Evolutionary conservation across 2,113 vertebrate species (phyloP), one percentile per base, ranked within the genome.

Genomic region (Sphaerodactylus townsendi): DNA sequence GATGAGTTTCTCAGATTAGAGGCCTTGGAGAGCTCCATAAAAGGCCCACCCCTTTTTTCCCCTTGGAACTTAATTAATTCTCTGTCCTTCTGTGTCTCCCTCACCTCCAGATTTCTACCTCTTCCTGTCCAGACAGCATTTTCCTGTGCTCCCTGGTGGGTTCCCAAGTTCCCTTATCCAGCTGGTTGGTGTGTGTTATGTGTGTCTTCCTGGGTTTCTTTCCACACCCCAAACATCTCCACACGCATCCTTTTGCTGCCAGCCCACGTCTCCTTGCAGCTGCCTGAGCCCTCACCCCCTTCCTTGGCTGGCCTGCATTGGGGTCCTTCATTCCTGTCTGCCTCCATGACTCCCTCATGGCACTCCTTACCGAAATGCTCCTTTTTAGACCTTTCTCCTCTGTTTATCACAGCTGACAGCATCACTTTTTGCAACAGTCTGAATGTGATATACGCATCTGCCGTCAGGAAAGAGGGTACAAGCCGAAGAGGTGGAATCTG

Each of bases 11-110:
- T 35, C 50, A 35, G 30, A 35, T 75, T 44, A 6, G 8, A 73
- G 66, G 65, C 77, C 48, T 85, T 37, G 72, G 75, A 30, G 44
- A 37, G 35, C 65, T 3, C 72, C 53, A 82, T 23, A 84, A 79
- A 91, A 66, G 84, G 56, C 48, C 41, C 65, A 44, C 73, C 13
- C 70, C 66, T 14, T 14, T 71, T n/a, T 48, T 87, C 89, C 84
- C 56, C 79, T 85, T 77, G 23, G 44, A 37, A 68, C n/a, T 85
- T 68, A 56, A 75, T 89, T 84, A 73, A 89, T 82, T 65, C 70
- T 33, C 75, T 48, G 41, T 50, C 78, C 15, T 39, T 64, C 66
- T 41, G 65, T 19, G 15, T 37, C 3, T 75, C 86, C 73, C 30
- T 79, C 19, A 17, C 65, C 56, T 53, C 10, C 28, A 33, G 17